Percentiles rank a stretch among this genome's conserved stretches.
These are phyloP conservation scores for Formica selysi DNA, from an alignment of 1,140 invertebrate genomes.

Conservation along the genomic window DNA sequence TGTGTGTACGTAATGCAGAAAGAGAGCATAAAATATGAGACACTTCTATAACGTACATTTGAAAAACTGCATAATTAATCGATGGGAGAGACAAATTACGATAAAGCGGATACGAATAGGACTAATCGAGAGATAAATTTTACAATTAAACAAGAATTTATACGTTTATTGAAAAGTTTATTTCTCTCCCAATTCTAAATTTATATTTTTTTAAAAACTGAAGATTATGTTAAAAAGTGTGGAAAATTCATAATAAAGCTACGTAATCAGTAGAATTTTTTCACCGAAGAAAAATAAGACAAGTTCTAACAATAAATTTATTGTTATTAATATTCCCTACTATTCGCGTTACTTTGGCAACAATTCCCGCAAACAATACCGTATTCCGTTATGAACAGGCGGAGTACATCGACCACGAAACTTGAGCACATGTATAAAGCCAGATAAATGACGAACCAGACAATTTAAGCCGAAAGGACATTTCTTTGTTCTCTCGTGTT, in stretches of 20 bases:
- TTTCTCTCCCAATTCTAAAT: neutral
- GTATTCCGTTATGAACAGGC: conserved; percentile 38
- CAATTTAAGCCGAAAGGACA: conserved; percentile 15
- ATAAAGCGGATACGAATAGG: neutral
- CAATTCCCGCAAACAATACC: conserved; percentile 26
- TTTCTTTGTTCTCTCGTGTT: conserved; percentile 40
- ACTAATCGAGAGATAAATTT: neutral
- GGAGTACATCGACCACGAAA: conserved; percentile 43
- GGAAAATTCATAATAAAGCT: neutral
- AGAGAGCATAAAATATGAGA: conserved; percentile 4
- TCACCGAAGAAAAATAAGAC: neutral
- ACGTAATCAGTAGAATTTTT: neutral
- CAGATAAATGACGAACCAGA: conserved; percentile 22
- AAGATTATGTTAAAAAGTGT: neutral
- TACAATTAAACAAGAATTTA: neutral
- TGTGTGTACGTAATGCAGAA: neutral
- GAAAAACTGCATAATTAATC: neutral
- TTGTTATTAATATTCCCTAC: conserved; percentile 29
- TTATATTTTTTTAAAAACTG: conserved; percentile 1
- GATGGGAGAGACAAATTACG: too few species aligned
- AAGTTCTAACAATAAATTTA: neutral
- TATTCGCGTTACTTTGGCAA: conserved; percentile 31
- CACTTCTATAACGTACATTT: neutral
- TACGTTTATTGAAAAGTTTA: neutral
- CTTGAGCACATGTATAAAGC: conserved; percentile 24